Evolutionary conservation across 2,888 invertebrate species (phyloP), one percentile per base, ranked within the genome.

Genomic region (Troides oblongomaculatus): DNA sequence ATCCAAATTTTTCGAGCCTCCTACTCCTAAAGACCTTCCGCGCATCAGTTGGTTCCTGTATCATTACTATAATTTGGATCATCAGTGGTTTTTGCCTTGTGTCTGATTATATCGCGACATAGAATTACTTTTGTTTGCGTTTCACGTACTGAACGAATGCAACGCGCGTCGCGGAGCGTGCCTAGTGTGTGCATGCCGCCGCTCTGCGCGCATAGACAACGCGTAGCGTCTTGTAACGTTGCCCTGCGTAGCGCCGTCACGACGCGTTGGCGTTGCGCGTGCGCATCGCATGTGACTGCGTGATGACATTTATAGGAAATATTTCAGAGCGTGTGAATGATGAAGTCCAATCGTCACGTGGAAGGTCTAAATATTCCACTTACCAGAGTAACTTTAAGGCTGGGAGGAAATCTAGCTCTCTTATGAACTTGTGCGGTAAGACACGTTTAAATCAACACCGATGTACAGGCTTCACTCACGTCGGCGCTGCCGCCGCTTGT

Each of bases 361-460:
- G 95, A 94, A 95, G 96, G 94, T 95, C 95, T 95, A 96, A 96
- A 95, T 96, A 95, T 94, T 94, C 95, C 92, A 95, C 95, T 94
- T 95, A 95, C 95, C 95, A 95, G 95, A 92, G 84, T 93, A 96
- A 96, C 96, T 96, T 97, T 95, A 96, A 96, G 94, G 94, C 92
- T 84, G 94, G 94, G 87, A 96, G 97, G 95, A 97, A 97, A 94
- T 97, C 97, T 94, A 97, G 96, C 95, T 97, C 97, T 92, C 95
- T 97, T 94, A 97, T 97, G 97, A 97, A 97, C 95, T 95, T 97
- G 95, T 97, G 97, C 95, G 97, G 97, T 97, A 97, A 97, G 97
- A 95, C 86, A 82, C 79, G 81, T 87, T 86, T 85, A 81, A 79
- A 79, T 82, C 82, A 78, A 81, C 85, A 85, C 84, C 80, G 74